Base-by-base conservation (phyloP, 2,797 vertebrate genomes). In the Malurus splendens region DNA sequence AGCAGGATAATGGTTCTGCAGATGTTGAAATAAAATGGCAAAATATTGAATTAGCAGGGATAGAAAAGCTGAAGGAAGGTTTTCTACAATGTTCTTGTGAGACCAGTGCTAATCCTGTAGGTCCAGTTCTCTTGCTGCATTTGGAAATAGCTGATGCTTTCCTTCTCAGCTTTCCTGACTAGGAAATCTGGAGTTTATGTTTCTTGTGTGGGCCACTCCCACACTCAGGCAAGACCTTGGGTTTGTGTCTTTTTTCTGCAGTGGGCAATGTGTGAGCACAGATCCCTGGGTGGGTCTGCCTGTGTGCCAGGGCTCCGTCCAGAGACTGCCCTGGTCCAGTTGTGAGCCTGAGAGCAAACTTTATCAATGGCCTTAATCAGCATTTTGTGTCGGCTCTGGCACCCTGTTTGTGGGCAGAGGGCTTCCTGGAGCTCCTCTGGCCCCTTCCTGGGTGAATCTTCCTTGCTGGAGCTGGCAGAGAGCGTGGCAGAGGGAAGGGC, bases 191-290 rank as follows among this genome's bases (percentile, higher is more conserved):
- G 14, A 56, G 27, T 57, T 66, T 38, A 28, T 13, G 2, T 68
- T 61, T 20, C 27, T 80, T 45, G 4, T 41, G 25, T 42, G 41
- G 28, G 17, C 18, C 76, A 1, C 48, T 78, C 33, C 16, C 19
- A 14, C 12, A 54, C 8, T 19, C 2, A 32, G 24, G 9, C 7
- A 47, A 32, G 52, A n/a, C 18, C 12, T 14, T 55, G 33, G 51
- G 28, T 76, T 60, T 74, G 45, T 56, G 24, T 33, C 33, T 74
- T 44, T 71, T 54, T 78, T 59, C 68, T 60, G 33, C 62, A 11
- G 20, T 18, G 51, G 7, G 6, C 0, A 3, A 45, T 0, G 14
- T 38, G n/a, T 68, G 47, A 51, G 5, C 10, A 28, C 3, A 5
- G 42, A 64, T 22, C 14, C 10, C 23, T 44, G 22, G 14, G 30